Evolutionary conservation across 23 tunicate species (phyloP), one percentile per base, ranked within the genome.

Genomic region (Botrylloides violaceus): DNA sequence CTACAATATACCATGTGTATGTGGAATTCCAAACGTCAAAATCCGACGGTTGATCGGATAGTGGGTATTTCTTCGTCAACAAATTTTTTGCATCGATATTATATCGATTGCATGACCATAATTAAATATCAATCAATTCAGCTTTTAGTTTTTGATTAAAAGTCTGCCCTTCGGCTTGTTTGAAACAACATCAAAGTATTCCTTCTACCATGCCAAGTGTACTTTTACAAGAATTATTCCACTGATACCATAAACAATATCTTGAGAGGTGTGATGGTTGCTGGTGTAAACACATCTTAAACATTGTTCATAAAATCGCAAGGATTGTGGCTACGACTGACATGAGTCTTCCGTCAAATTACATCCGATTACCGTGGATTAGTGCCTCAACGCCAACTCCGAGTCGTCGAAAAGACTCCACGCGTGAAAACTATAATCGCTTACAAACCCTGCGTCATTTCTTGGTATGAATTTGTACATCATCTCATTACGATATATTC

Each of bases 281-380:
- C 12, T 43, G 9, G 12, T 43, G 53, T 43, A 43, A 43, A 43
- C 53, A 43, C 9, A 7, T 43, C 53, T 9, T 9, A 9, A 15
- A 15, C 53, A 15, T 7, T 15, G 53, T 43, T 15, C 9, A 43
- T 43, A 43, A 43, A 43, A 7, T 15, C 12, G 9, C 9, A 15
- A 15, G 53, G 53, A 43, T 43, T 43, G 53, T 43, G 53, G 53
- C 15, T 43, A 15, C 53, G 12, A 43, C 53, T 43, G 53, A 43
- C 53, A 43, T 43, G 53, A 43, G 53, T 43, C 53, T 43, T 43
- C 53, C 53, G 53, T 43, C 53, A 43, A 43, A 43, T 43, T 43
- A 43, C 53, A 43, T 43, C 53, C 53, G 53, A 43, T 43, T 43
- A 43, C 15, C 12, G 12, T 9, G 53, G 53, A 43, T 43, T 43